phyloP scores from a whole-genome alignment of 2,888 invertebrate genomes.

The Sialis lutaria region DNA sequence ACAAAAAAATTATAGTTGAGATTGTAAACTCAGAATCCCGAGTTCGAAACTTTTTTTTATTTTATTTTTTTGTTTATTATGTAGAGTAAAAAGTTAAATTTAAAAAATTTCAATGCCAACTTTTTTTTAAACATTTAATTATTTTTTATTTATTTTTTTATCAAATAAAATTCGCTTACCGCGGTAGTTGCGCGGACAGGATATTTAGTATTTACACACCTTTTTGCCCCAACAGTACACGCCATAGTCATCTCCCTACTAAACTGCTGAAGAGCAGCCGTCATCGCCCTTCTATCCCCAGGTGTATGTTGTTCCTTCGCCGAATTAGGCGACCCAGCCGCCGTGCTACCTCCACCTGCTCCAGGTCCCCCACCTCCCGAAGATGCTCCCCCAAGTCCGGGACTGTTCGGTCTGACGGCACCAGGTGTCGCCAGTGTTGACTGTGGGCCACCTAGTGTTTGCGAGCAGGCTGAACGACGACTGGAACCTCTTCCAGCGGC shows the following conservation, averaged over 20 bases:
- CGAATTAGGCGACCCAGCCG: conserved; percentile 12
- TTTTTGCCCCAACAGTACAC: too few species aligned
- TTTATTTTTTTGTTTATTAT: too few species aligned
- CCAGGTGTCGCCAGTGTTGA: background rate
- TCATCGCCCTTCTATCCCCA: conserved; percentile 28
- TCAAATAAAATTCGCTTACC: too few species aligned
- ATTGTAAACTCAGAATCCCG: too few species aligned
- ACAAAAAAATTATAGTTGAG: too few species aligned
- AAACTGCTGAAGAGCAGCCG: conserved; percentile 29
- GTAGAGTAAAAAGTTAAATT: too few species aligned
- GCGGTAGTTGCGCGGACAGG: too few species aligned
- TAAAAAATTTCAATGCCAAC: too few species aligned
- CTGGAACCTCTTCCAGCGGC: conserved; percentile 13
- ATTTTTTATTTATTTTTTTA: too few species aligned
- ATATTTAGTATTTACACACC: too few species aligned
- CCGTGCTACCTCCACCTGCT: conserved; percentile 24
- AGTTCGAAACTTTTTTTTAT: too few species aligned
- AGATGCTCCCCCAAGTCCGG: conserved; percentile 42
- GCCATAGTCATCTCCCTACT: conserved; percentile 14
- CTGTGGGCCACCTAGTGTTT: conserved; percentile 13
- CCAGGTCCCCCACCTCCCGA: conserved; percentile 47
- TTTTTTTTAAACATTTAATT: too few species aligned
- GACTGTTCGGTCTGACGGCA: conserved; percentile 16
- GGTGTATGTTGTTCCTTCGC: conserved; percentile 19
- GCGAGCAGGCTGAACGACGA: conserved; percentile 29